Evolutionary conservation across 2,888 invertebrate genomes (phyloP), one percentile per base, ranked within the genome.

Genomic region (Eristalis tenax): DNA sequence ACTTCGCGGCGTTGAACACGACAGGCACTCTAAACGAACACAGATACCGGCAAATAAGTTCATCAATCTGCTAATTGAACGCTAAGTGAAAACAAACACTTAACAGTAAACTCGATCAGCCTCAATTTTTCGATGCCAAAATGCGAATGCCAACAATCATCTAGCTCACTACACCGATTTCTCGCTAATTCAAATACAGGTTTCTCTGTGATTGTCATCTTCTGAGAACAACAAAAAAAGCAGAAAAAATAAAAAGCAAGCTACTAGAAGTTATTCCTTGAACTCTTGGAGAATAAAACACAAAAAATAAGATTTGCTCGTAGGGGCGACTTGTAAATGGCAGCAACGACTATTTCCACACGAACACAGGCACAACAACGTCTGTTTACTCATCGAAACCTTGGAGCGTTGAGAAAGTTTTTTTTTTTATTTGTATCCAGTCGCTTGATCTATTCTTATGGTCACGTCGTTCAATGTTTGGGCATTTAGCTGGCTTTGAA

Each of bases 111-210:
- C 71, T 73, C 65, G 71, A 79, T 79, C 71, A 79, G 65, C 79
- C 79, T 79, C 65, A 43, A 71, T 71, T 71, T n/a, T 32, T 18
- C 56, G 38, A 38, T 40, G 70, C 63, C 70, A 70, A 78, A 70
- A 64, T 57, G 50, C 64, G 23, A 15, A 13, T 28, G 26, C 56
- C 28, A 38, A 70, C 56, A 78, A 78, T 78, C 38, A 56, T 38
- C 50, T 78, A 64, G 78, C 78, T 64, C 64, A 78, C 78, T 70
- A n/a, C 50, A 56, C 64, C 38, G 70, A 78, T 71, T 78, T 70
- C 78, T 78, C 64, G 70, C 61, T 64, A 35, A 35, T 5, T 63
- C 56, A n/a, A 50, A 43, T 10, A 75, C 50, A 50, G 18, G 50
- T 50, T 50, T 50, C 50, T 18, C 50, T 50, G 50, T 1, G 18